phyloP scores from a whole-genome alignment of 2,888 invertebrate genomes.

The Helobdella robusta region DNA sequence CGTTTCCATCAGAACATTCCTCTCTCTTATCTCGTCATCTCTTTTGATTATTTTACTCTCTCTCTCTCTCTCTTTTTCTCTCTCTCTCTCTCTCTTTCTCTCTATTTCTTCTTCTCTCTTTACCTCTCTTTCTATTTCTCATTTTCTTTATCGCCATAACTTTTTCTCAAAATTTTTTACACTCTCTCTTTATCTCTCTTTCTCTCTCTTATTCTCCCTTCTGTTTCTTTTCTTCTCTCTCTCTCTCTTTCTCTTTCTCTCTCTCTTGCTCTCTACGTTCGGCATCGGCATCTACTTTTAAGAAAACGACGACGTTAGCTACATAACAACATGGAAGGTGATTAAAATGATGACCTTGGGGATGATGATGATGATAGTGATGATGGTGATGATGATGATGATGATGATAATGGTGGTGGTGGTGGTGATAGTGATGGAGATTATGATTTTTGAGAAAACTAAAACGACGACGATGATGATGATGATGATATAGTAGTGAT shows the following conservation, averaged over 20 bases:
- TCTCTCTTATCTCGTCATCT: background rate
- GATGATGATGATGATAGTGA: conserved; percentile 1
- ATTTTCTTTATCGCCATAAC: background rate
- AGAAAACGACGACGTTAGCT: background rate
- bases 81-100: background rate
- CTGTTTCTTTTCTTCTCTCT: background rate
- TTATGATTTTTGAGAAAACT: background rate
- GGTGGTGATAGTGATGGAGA: conserved; percentile 3
- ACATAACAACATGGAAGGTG: background rate
- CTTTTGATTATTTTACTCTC: background rate
- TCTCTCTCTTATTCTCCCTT: background rate
- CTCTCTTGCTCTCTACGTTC: background rate
- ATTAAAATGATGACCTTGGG: background rate
- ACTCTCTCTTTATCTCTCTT: background rate
- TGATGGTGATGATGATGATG: background rate
- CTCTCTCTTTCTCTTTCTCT: background rate
- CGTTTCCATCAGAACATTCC: background rate
- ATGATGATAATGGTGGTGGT: background rate
- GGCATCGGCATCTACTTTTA: background rate
- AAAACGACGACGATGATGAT: background rate
- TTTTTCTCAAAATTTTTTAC: background rate
- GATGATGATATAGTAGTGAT: too few species aligned
- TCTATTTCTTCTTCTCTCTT: background rate
- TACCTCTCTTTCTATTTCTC: background rate
- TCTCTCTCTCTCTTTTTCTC: background rate